Percentiles rank a stretch among this genome's conserved stretches.
Conservation (phyloP, 1,140 invertebrate species). For the Prorops nasuta region DNA sequence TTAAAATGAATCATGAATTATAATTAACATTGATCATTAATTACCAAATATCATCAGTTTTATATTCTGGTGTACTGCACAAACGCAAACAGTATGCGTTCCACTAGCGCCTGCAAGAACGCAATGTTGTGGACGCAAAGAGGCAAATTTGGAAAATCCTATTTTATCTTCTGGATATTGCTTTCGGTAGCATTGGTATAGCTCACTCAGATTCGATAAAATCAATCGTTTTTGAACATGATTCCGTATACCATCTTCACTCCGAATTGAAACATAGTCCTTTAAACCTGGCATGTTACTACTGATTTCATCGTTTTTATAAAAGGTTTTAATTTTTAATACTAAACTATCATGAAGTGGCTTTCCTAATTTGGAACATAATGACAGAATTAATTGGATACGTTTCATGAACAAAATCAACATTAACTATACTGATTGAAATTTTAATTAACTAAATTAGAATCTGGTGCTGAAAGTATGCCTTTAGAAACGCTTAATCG, state of each 20-base stretch:
- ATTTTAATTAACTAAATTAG: background rate
- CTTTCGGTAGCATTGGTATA: background rate
- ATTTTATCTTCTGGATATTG: conserved; percentile 16
- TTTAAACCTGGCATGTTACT: conserved; percentile 9
- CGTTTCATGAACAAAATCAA: background rate
- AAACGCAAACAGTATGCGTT: conserved; percentile 23
- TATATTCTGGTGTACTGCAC: conserved; percentile 19
- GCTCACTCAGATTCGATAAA: background rate
- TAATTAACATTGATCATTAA: background rate
- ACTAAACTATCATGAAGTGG: background rate
- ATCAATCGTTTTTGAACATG: conserved; percentile 11
- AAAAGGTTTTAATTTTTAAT: background rate
- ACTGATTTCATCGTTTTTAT: background rate
- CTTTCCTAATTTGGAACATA: background rate
- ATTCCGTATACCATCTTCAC: background rate
- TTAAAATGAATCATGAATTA: background rate
- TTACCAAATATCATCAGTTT: conserved; percentile 14
- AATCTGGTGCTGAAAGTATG: background rate
- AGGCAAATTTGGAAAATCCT: conserved; percentile 23
- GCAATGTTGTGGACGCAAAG: conserved; percentile 17
- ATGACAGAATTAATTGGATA: background rate
- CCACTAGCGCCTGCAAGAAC: conserved; percentile 19
- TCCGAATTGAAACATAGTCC: conserved; percentile 6
- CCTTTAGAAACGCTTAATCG: background rate
- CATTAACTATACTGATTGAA: background rate